These are phyloP conservation scores for Aphaenogaster ashmeadi DNA, from an alignment of 1,140 invertebrate species.

Conservation along the genomic window DNA sequence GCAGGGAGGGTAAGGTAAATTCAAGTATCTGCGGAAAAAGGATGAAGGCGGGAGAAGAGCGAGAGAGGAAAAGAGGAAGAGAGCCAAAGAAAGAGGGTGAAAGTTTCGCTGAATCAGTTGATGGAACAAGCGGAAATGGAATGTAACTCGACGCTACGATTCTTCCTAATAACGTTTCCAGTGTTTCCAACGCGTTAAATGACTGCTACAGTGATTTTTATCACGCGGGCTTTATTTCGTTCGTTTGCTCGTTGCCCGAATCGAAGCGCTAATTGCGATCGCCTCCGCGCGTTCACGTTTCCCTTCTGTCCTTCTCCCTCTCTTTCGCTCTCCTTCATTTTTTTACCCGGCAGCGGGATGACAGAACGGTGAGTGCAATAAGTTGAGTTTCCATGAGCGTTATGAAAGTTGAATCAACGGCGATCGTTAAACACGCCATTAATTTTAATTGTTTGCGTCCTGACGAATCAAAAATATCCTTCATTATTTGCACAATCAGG, in stretches of 20 bases:
- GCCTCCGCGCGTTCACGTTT: conserved; percentile 41
- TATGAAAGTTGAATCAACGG: conserved; percentile 42
- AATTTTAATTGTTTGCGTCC: conserved; percentile 46
- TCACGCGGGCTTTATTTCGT: conserved; percentile 69
- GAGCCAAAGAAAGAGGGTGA: neutral
- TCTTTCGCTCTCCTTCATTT: neutral
- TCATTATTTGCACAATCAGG: conserved; percentile 6
- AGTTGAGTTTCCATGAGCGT: conserved; percentile 40
- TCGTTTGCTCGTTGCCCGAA: conserved; percentile 67
- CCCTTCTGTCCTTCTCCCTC: conserved; percentile 1
- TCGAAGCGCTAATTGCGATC: conserved; percentile 69
- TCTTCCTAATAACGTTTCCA: conserved; percentile 73
- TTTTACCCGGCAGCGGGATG: neutral
- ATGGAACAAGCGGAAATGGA: conserved; percentile 72
- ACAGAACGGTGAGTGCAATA: conserved; percentile 13
- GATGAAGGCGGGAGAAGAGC: conserved; percentile 1
- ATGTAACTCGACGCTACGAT: conserved; percentile 61
- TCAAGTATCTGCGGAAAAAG: conserved; percentile 37
- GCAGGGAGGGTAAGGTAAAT: conserved; percentile 10
- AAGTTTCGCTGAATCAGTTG: conserved; percentile 68
- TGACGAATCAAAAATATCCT: conserved; percentile 27
- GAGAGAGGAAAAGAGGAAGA: conserved; percentile 3
- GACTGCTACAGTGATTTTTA: conserved; percentile 71
- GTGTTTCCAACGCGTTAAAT: conserved; percentile 67
- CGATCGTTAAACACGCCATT: conserved; percentile 42